Evolutionary conservation across 1,140 invertebrate species (phyloP), one percentile per base, ranked within the genome.

Genomic region (Coenobita brevimanus): DNA sequence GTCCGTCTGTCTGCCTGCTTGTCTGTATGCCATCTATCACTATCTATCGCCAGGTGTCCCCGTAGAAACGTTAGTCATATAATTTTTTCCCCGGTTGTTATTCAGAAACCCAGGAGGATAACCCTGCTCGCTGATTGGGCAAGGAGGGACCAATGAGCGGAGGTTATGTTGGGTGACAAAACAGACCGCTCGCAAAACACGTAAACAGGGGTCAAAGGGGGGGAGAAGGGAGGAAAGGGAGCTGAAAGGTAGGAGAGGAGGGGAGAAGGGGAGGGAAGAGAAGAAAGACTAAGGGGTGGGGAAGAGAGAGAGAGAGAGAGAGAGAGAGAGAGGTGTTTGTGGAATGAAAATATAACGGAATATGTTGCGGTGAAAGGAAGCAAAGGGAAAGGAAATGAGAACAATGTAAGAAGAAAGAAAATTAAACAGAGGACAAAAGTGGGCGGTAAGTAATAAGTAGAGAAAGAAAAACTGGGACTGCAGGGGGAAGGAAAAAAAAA

Each of bases 141-240:
- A n/a, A n/a, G n/a, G n/a, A n/a, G n/a, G n/a, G n/a, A n/a, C n/a
- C n/a, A n/a, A n/a, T n/a, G n/a, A n/a, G n/a, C n/a, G n/a, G n/a
- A n/a, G n/a, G n/a, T n/a, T n/a, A n/a, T n/a, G n/a, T n/a, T n/a
- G n/a, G n/a, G n/a, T n/a, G n/a, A n/a, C n/a, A n/a, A n/a, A n/a
- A n/a, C n/a, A n/a, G n/a, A n/a, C n/a, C n/a, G n/a, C n/a, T n/a
- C n/a, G n/a, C n/a, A n/a, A n/a, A n/a, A n/a, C n/a, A n/a, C n/a
- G 73, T 6, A 41, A 76, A 41, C 36, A 41, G 43, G 73, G 43
- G 46, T 41, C 33, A 76, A 3, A 76, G 73, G 43, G 46, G 43
- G 73, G 43, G 46, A 76, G 73, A 76, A 41, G 43, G 73, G 43
- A 41, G 43, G 73, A 76, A 41, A 76, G 73, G 43, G 73, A 76